phyloP scores from a whole-genome alignment of 2,113 vertebrate species.

The Eleginops maclovinus region DNA sequence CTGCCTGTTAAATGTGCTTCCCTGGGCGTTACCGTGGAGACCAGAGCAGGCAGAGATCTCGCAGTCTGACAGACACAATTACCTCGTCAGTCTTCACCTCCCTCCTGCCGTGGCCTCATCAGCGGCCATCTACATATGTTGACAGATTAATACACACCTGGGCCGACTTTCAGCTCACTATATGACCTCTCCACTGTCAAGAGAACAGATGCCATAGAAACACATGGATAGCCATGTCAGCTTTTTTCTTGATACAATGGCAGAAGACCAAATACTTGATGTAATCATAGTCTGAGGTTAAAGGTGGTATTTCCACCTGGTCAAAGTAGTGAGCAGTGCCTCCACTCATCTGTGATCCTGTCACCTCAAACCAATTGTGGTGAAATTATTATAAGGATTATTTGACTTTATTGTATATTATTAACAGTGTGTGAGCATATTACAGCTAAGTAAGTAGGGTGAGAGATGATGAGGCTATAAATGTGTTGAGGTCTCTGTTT shows the following conservation, averaged over 20 bases:
- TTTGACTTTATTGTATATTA: not conserved
- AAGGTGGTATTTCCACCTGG: not conserved
- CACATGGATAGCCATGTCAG: slow-evolving; percentile 14
- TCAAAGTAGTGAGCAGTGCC: not conserved
- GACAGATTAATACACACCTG: slow-evolving; percentile 47
- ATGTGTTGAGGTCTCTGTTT: slow-evolving; percentile 35
- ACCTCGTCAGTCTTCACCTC: slow-evolving; percentile 45
- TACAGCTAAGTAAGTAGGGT: not conserved
- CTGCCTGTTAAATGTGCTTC: not conserved
- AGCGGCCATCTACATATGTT: slow-evolving; percentile 23
- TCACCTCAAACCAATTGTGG: not conserved
- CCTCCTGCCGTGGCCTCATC: slow-evolving; percentile 41
- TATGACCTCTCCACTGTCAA: not conserved
- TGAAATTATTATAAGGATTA: not conserved
- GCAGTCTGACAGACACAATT: slow-evolving; percentile 53
- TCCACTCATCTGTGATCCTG: not conserved
- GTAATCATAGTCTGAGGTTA: not conserved
- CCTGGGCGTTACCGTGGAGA: not conserved
- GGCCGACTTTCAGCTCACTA: slow-evolving; percentile 30
- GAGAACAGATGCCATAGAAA: slow-evolving; percentile 35
- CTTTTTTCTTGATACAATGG: slow-evolving; percentile 3
- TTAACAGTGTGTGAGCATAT: slow-evolving; percentile 10
- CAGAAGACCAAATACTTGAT: not conserved
- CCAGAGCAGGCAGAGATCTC: slow-evolving; percentile 15
- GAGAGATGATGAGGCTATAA: not conserved